These are phyloP conservation scores for Poeciliopsis retropinna DNA, from an alignment of 2,113 vertebrate genomes.

Conservation along the genomic window DNA sequence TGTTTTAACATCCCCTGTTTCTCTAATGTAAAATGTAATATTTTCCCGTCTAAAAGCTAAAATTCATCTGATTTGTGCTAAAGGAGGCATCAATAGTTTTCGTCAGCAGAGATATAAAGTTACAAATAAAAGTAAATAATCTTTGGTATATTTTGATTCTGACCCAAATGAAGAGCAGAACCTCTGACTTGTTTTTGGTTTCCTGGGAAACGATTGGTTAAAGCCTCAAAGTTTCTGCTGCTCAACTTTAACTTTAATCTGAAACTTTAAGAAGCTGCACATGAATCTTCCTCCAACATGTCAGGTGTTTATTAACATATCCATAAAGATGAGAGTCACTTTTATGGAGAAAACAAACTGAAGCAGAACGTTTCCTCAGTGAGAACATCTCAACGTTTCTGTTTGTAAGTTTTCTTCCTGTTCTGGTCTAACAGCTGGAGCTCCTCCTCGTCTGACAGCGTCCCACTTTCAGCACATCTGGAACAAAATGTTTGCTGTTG, in stretches of 20 bases:
- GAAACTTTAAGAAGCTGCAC: neutral
- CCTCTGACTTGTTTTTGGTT: neutral
- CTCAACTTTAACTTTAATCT: neutral
- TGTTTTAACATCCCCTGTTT: neutral
- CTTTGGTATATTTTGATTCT: neutral
- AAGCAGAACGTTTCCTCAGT: neutral
- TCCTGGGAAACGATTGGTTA: neutral
- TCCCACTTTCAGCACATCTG: slow-evolving; percentile 15
- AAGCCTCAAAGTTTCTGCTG: neutral
- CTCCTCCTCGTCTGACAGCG: slow-evolving; percentile 10
- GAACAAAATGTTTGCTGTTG: neutral
- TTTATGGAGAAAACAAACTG: neutral
- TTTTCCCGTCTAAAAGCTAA: no score
- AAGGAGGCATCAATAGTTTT: neutral
- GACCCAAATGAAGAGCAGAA: neutral
- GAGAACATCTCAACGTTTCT: slow-evolving; percentile 7
- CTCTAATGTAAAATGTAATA: no score
- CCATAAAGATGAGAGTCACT: neutral
- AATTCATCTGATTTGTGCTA: neutral
- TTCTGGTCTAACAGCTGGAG: slow-evolving; percentile 24
- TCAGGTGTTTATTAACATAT: neutral
- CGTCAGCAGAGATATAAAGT: neutral
- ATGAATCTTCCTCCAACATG: no score
- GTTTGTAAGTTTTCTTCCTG: neutral
- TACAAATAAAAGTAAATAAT: neutral